Evolutionary conservation across 1,140 invertebrate species (phyloP), one percentile per base, ranked within the genome.

Genomic region (Zaprionus ghesquierei): DNA sequence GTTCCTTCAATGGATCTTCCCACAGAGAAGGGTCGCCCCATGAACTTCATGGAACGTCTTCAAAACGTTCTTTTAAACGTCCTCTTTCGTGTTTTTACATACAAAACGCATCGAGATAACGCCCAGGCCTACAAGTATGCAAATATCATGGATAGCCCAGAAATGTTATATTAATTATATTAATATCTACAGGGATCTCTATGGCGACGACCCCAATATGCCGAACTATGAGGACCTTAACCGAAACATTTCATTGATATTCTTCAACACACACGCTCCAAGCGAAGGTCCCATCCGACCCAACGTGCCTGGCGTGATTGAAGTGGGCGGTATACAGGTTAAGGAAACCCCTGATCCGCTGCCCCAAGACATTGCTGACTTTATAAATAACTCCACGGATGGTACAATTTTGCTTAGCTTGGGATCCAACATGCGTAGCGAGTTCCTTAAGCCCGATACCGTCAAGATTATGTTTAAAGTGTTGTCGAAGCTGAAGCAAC

Each of bases 341-440:
- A 80, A 91, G 60, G 69, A 82, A 0, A 61, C 53, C 2, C 75
- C 87, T 0, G 79, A 91, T 58, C 69, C 77, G 1, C 58, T 93
- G 4, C 91, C 92, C 6, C 31, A 65, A 6, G 29, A 72, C 1
- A 53, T 86, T 3, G 61, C 29, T 0, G 38, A 79, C 41, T 84
- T 86, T 29, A 35, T 87, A 0, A 31, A 77, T 61, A 81, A 85
- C 10, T 62, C 74, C 9, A 69, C 64, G 22, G n/a, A 75, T n/a
- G 81, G 78, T n/a, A 79, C 82, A 3, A 93, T 95, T 55, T 94
- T 94, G 38, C 93, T 95, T 50, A 94, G 94, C 77, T 91, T 95
- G 20, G 95, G 95, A 1, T 93, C 93, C 2, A 93, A 93, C 60
- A 66, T 94, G 0, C 82, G 90, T 31, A 90, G 92, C 3, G 66